phyloP scores from a whole-genome alignment of 2,113 vertebrate species.

The Tachycineta bicolor region DNA sequence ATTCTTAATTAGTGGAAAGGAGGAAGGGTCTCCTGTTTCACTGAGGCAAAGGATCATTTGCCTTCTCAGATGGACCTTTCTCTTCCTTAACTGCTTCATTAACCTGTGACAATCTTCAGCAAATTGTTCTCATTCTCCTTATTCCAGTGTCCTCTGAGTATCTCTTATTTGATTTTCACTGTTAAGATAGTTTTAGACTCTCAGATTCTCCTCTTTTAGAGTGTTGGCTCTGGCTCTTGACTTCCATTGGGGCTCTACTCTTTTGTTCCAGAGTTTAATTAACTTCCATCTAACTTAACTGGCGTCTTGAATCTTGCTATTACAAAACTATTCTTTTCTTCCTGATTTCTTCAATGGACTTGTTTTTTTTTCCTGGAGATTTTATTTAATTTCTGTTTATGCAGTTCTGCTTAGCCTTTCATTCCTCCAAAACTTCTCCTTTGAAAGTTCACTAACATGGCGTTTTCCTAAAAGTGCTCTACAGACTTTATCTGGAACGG shows the following conservation, averaged over 20 bases:
- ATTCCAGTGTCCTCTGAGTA: background rate
- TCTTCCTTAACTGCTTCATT: background rate
- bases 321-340: background rate
- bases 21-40: background rate
- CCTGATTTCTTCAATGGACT: background rate
- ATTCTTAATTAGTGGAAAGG: background rate
- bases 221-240: background rate
- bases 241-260: background rate
- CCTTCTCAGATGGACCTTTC: background rate
- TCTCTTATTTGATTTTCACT: background rate
- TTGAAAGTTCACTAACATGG: background rate
- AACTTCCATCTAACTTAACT: background rate
- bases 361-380: background rate
- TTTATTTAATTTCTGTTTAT: background rate
- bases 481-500: background rate
- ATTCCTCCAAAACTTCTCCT: background rate
- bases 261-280: background rate
- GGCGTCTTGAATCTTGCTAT: background rate
- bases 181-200: background rate
- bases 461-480: background rate
- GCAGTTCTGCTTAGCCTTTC: background rate
- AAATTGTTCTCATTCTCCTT: background rate
- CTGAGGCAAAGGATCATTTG: background rate
- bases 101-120: background rate
- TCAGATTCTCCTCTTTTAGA: background rate